Evolutionary conservation across 2,888 invertebrate species (phyloP), one percentile per base, ranked within the genome.

Genomic region (Stratiomys singularior): DNA sequence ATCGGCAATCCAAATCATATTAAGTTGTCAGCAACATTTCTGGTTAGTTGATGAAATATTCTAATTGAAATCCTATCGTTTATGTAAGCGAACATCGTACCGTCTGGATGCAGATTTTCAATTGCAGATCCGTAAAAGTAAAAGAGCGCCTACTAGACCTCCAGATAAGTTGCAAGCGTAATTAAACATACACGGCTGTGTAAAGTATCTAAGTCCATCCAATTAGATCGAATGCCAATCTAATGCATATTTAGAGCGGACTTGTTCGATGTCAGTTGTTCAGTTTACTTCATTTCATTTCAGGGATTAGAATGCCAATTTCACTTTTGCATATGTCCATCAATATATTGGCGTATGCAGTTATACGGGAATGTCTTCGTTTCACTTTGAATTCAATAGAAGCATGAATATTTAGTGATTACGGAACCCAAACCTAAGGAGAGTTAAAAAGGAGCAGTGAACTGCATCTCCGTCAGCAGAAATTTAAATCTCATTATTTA

Each of bases 271-370:
- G 47, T 25, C 25, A 37, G 18, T 47, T 67, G 25, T 67, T 46
- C 46, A 7, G 25, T 47, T 71, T 52, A 23, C n/a, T 13, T 25
- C 47, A n/a, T 71, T 71, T 47, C 69, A 71, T 71, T 27, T 13
- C 21, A 71, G 47, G 37, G 67, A 47, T 71, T 64, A 64, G 69
- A 27, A 46, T 71, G 69, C 69, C 69, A 71, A 71, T 71, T 71
- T 71, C 69, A 71, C 69, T 71, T 71, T 71, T 71, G 52, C 69
- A 71, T 52, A 21, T 47, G 52, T 71, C 69, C 47, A 71, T 71
- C 69, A 71, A 47, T 28, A 25, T 28, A 27, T 64, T 64, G 64
- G 28, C 64, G n/a, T n/a, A 64, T 64, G 23, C 27, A 28, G 28
- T 27, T 18, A 64, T 3, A 15, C 46, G 44, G 4, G 21, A 44